These are phyloP conservation scores for Melitaea cinxia DNA, from an alignment of 1,140 invertebrate species.

Conservation along the genomic window DNA sequence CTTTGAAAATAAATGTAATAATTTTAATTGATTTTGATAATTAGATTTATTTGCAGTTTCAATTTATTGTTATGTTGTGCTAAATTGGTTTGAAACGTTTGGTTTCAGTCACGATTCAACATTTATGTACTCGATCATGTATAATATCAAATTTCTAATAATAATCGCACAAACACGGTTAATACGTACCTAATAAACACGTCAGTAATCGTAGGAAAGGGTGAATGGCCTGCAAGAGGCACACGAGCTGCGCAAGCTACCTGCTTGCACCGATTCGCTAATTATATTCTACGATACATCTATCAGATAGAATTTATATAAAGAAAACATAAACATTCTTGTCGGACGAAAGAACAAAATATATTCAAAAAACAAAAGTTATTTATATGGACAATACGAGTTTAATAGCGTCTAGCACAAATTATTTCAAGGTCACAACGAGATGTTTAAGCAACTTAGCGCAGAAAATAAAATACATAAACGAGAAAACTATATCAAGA, in stretches of 20 bases:
- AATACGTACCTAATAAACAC: slow-evolving; percentile 40
- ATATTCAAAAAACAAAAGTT: slow-evolving; percentile 6
- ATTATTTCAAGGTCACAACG: slow-evolving; percentile 19
- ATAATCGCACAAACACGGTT: slow-evolving; percentile 32
- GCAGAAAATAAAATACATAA: slow-evolving; percentile 27
- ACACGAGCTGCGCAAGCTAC: slow-evolving; percentile 28
- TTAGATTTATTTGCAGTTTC: not conserved
- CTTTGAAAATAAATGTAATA: not conserved
- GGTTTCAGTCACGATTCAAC: not conserved
- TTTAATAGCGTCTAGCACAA: not conserved
- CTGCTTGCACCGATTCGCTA: slow-evolving; percentile 39
- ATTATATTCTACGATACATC: slow-evolving; percentile 30
- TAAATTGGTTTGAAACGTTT: too few species aligned
- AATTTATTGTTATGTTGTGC: too few species aligned
- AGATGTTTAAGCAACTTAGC: slow-evolving; percentile 31
- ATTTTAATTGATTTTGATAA: not conserved
- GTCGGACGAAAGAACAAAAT: not conserved
- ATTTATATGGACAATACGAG: slow-evolving; percentile 15
- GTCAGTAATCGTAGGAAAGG: slow-evolving; percentile 41
- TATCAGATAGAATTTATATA: not conserved
- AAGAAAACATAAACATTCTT: not conserved
- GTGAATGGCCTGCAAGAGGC: slow-evolving; percentile 41
- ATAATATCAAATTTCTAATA: slow-evolving; percentile 24
- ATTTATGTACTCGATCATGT: slow-evolving; percentile 13
- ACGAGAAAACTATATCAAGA: slow-evolving; percentile 35